Conservation (phyloP, 1,140 invertebrate genomes). For the Drosophila arawakana region DNA sequence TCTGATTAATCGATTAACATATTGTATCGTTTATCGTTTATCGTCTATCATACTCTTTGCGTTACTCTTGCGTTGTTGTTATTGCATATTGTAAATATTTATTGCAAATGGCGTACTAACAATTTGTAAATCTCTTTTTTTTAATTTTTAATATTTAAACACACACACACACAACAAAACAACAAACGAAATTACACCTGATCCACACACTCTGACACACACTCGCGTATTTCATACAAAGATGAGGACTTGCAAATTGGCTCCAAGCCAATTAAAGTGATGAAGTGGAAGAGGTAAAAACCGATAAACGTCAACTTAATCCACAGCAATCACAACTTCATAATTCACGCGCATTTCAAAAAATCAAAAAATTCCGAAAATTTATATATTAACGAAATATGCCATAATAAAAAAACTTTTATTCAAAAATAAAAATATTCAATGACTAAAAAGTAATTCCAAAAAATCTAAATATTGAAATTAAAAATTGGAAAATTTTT, state of each 20-base stretch:
- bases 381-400: background rate
- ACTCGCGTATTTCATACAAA: constrained; percentile 54
- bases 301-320: constrained; percentile 7
- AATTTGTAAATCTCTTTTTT: constrained; percentile 58
- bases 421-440: too few species aligned
- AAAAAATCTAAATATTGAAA: too few species aligned
- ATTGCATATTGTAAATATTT: constrained; percentile 20
- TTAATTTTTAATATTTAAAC: constrained; percentile 29
- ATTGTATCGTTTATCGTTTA: constrained; percentile 23
- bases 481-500: too few species aligned
- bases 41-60: background rate
- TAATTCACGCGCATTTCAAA: constrained; percentile 17
- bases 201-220: constrained; percentile 18
- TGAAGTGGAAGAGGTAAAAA: constrained; percentile 83
- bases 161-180: constrained; percentile 19
- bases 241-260: constrained; percentile 82
- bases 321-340: constrained; percentile 21
- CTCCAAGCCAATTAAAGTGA: constrained; percentile 79
- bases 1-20: constrained; percentile 24
- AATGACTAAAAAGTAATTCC: too few species aligned
- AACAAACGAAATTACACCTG: constrained; percentile 24
- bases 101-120: constrained; percentile 63
- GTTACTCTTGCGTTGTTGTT: background rate
- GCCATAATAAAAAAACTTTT: too few species aligned
- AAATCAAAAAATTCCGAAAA: background rate